Conservation (phyloP, 2,888 invertebrate genomes). For the Plutella xylostella region DNA sequence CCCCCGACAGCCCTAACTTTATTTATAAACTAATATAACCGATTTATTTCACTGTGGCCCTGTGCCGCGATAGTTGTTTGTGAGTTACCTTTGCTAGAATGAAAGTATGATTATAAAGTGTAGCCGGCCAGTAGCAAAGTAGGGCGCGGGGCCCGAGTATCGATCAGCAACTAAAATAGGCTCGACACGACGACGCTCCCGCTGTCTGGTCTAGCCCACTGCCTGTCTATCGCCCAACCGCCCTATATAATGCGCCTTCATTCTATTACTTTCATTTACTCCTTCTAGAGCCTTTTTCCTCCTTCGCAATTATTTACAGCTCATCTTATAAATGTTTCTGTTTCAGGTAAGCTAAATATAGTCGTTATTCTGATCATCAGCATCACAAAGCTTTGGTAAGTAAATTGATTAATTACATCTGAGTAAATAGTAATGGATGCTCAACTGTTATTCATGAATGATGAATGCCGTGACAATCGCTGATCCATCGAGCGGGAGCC, state of each 20-base stretch:
- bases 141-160: slow-evolving; percentile 53
- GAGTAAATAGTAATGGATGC: slow-evolving; percentile 6
- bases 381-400: not conserved
- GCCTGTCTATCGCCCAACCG: slow-evolving; percentile 34
- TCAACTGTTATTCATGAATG: slow-evolving; percentile 5
- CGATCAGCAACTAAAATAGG: slow-evolving; percentile 61
- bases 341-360: slow-evolving; percentile 5
- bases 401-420: not conserved
- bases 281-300: too few species aligned
- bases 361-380: too few species aligned
- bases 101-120: slow-evolving; percentile 35
- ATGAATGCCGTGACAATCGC: slow-evolving; percentile 6
- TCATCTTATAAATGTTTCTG: too few species aligned
- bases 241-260: too few species aligned
- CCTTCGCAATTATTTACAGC: too few species aligned
- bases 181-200: slow-evolving; percentile 27
- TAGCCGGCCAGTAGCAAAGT: slow-evolving; percentile 47
- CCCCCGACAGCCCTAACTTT: slow-evolving; percentile 5
- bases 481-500: slow-evolving; percentile 28
- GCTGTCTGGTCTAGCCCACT: slow-evolving; percentile 46
- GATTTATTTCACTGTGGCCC: slow-evolving; percentile 2
- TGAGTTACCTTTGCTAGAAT: slow-evolving; percentile 20
- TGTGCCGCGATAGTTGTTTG: not conserved
- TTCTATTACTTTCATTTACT: too few species aligned
- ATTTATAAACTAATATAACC: slow-evolving; percentile 7